Evolutionary conservation across 2,888 invertebrate genomes (phyloP), one percentile per base, ranked within the genome.

Genomic region (Hanleya hanleyi): DNA sequence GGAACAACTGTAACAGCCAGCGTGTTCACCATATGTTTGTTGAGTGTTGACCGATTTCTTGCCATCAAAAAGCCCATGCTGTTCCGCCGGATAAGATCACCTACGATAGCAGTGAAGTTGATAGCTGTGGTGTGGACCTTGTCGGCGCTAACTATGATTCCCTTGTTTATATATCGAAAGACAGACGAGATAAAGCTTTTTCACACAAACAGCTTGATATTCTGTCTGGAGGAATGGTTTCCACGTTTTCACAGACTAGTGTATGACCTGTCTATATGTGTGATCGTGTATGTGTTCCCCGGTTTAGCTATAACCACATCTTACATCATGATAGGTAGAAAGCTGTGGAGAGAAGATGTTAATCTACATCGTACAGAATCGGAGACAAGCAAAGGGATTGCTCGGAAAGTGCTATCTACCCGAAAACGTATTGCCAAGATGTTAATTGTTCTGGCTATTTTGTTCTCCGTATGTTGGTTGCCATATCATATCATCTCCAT

Each of bases 391-490:
- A 75, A 81, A 62, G 82, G 82, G 0, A 77, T 84, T 33, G 80
- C 79, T 1, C 80, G 78, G 69, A 79, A 83, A 49, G 81, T 87
- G 37, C 84, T 95, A 88, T 93, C 93, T 65, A 94, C 95, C 82
- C 91, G 95, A 70, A 94, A 94, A 85, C 92, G 94, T 47, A 94
- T 95, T 12, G 95, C 95, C 0, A 94, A 94, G 92, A 95, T 95
- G 78, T 92, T 95, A 26, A 91, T 95, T 0, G 92, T 95, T 0
- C 91, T 95, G 18, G 95, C 95, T 0, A 92, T 95, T 1, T 92
- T 95, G 32, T 95, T 95, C 85, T 95, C 95, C 0, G 87, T 94
- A 4, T 95, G 95, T 90, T 95, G 95, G 95, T 91, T 95, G 61
- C 95, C 95, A 0, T 95, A 95, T 91, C 94, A 95, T 89, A 93